Evolutionary conservation across 2,113 vertebrate genomes (phyloP).

Genomic region (Spermophilus dauricus): DNA sequence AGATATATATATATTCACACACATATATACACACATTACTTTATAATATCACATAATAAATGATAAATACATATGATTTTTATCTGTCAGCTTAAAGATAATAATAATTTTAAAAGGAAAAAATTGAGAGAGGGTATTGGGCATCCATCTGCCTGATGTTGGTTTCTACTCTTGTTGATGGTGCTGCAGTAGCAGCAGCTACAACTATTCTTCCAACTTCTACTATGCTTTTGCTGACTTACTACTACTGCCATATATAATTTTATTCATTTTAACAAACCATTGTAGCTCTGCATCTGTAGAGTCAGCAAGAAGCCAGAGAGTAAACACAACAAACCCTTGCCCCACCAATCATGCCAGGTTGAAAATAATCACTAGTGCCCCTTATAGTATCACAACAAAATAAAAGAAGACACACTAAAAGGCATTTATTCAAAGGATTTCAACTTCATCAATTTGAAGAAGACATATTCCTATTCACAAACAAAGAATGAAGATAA

Average conservation of each 20-base stretch:
- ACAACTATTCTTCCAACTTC: no score
- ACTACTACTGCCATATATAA: neutral
- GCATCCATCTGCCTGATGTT: neutral
- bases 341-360: neutral
- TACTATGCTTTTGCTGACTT: neutral
- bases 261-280: neutral
- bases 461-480: neutral
- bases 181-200: no score
- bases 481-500: neutral
- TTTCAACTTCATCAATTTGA: neutral
- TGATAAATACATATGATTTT: neutral
- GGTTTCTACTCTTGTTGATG: neutral
- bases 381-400: neutral
- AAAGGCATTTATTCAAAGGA: conserved; percentile 8
- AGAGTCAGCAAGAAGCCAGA: neutral
- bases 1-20: no score
- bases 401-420: neutral
- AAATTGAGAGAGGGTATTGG: neutral
- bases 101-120: neutral
- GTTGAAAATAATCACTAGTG: neutral
- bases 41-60: neutral
- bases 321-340: neutral
- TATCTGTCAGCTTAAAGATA: neutral
- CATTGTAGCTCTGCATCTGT: neutral
- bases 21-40: neutral